Conservation (phyloP, 1,140 invertebrate genomes). For the Drosophila erecta region DNA sequence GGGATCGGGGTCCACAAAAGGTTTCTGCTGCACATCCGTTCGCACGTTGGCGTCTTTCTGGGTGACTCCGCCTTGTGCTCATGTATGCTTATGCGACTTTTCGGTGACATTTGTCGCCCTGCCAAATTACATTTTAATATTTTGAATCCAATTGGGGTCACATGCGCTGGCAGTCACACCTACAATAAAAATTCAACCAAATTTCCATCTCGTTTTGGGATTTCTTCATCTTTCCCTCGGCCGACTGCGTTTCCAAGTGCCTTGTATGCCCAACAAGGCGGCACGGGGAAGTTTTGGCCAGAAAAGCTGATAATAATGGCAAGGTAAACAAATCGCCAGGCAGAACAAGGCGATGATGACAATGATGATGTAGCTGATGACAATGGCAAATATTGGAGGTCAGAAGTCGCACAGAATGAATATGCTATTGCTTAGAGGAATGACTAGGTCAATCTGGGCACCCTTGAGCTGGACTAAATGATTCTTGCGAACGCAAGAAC, state of each 20-base stretch:
- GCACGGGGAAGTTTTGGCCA: constrained; percentile 18
- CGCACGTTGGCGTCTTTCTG: constrained; percentile 59
- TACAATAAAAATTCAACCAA: constrained; percentile 34
- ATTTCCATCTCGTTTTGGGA: constrained; percentile 41
- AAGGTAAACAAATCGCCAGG: constrained; percentile 51
- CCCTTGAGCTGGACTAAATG: constrained; percentile 66
- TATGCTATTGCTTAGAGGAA: constrained; percentile 23
- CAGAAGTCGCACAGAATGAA: constrained; percentile 48
- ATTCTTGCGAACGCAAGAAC: constrained; percentile 39
- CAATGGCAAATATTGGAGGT: constrained; percentile 72
- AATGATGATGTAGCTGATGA: constrained; percentile 49
- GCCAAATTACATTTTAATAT: constrained; percentile 70
- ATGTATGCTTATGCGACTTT: constrained; percentile 24
- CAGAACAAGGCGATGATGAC: constrained; percentile 50
- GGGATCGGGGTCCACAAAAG: constrained; percentile 25
- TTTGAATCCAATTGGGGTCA: constrained; percentile 74
- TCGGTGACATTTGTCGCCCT: constrained; percentile 57
- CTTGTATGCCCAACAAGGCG: constrained; percentile 68
- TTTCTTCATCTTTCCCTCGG: constrained; percentile 53
- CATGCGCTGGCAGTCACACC: constrained; percentile 75
- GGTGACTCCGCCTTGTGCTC: constrained; percentile 14
- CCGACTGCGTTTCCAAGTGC: constrained; percentile 43
- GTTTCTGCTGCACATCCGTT: constrained; percentile 74
- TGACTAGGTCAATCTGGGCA: constrained; percentile 62
- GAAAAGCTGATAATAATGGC: constrained; percentile 71